Evolutionary conservation across 2,113 vertebrate species (phyloP), one percentile per base, ranked within the genome.

Genomic region (Gymnarchus niloticus): DNA sequence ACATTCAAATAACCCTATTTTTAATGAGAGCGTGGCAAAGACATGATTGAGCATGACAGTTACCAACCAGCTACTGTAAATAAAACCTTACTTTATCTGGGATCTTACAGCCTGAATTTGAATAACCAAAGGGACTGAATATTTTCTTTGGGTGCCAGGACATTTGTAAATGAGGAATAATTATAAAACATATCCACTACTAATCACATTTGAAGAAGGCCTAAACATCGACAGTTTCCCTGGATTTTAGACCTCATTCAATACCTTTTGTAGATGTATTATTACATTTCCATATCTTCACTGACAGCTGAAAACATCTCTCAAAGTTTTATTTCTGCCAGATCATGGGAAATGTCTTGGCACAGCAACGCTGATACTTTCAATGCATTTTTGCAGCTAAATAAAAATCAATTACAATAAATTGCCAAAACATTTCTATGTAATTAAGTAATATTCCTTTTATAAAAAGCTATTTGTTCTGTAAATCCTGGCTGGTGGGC

Each of bases 361-460:
- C 78, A 51, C 48, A 52, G 49, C 78, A 81, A 51, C n/a, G 46
- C 78, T n/a, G 28, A 54, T 6, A 21, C 49, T 48, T 56, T 37
- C 14, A 10, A 33, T 54, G 48, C 25, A 56, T 54, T 17, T 28
- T 14, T 82, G 54, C 28, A 33, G 46, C n/a, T 52, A 51, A 19
- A 82, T 28, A 17, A 82, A 37, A 82, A 56, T 28, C 80, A 82
- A 56, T 82, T 33, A 9, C 46, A 82, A 82, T 33, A 82, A 82
- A 82, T 19, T 54, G 51, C 80, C 10, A 49, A 81, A 52, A 49
- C 80, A 81, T 54, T 33, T 56, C 6, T 82, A 54, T 25, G n/a
- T 41, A 82, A 82, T 82, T 82, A 82, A 82, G 80, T 82, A 25
- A 82, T 54, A 82, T 54, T 48, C 9, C 14, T 82, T 56, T 19